Evolutionary conservation across 2,113 vertebrate genomes (phyloP).

Genomic region (Muscicapa adusta): DNA sequence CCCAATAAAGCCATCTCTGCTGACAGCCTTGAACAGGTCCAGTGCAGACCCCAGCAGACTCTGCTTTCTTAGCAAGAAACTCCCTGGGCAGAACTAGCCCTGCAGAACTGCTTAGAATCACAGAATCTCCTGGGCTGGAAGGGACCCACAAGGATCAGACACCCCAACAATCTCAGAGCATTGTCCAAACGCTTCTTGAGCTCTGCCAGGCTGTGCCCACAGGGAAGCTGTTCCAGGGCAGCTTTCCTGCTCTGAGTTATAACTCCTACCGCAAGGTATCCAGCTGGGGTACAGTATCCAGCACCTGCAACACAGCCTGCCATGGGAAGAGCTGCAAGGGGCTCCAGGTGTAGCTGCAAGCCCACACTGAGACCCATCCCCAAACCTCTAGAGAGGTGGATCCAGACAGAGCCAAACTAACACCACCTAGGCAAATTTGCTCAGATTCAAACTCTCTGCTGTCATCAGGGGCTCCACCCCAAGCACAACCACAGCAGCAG

Average conservation of each 20-base stretch:
- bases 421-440: fast-evolving
- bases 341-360: neutral
- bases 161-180: neutral
- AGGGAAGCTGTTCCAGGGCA: neutral
- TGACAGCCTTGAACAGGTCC: neutral
- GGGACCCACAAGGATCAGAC: neutral
- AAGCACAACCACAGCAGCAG: neutral
- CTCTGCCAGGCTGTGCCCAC: neutral
- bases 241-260: neutral
- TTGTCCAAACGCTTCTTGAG: neutral
- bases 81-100: neutral
- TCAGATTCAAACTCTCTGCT: neutral
- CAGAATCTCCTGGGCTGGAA: neutral
- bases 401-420: neutral
- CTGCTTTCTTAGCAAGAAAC: neutral
- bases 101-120: neutral
- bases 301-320: fast-evolving
- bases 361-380: neutral
- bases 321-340: neutral
- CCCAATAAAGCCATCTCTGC: neutral
- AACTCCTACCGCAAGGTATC: neutral
- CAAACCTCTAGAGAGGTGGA: neutral
- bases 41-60: neutral
- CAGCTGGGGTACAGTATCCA: neutral
- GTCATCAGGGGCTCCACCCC: neutral